Evolutionary conservation across 1,140 invertebrate genomes (phyloP).

Genomic region (Theocolax elegans): DNA sequence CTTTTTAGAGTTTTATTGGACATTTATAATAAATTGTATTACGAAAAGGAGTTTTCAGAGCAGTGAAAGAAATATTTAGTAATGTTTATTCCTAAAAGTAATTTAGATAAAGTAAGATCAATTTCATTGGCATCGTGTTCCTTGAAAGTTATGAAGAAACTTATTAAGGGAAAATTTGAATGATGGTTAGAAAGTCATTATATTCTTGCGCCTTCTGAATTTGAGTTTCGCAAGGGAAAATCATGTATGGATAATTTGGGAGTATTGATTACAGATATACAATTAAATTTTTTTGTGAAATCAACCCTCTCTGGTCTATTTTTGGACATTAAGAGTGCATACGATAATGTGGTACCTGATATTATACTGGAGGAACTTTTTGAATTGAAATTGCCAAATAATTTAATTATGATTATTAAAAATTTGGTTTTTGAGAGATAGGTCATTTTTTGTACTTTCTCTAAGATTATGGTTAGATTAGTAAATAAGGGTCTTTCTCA

Average conservation of each 20-base stretch:
- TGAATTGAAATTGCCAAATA: constrained; percentile 18
- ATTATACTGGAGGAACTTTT: constrained; percentile 28
- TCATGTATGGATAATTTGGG: constrained; percentile 39
- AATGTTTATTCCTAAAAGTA: constrained; percentile 37
- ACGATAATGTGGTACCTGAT: constrained; percentile 35
- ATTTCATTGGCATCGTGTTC: constrained; percentile 43
- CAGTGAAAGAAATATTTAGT: constrained; percentile 39
- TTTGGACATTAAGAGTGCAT: constrained; percentile 43
- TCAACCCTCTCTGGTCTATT: no score
- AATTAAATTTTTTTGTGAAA: no score
- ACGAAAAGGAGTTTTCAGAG: constrained; percentile 3
- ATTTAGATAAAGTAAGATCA: constrained; percentile 35
- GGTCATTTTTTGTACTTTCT: no score
- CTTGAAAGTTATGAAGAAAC: constrained; percentile 45
- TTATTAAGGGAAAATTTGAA: constrained; percentile 41
- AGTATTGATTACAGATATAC: constrained; percentile 6
- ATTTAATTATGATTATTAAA: no score
- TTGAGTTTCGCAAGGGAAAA: constrained; percentile 44
- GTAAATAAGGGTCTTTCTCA: no score
- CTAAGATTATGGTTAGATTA: no score
- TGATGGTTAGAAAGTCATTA: constrained; percentile 43
- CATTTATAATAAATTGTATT: background rate
- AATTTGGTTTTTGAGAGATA: no score
- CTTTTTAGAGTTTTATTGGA: background rate
- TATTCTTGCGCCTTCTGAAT: constrained; percentile 37